These are phyloP conservation scores for Globodera ellingtonae DNA, from an alignment of 1,140 invertebrate species.

Conservation along the genomic window DNA sequence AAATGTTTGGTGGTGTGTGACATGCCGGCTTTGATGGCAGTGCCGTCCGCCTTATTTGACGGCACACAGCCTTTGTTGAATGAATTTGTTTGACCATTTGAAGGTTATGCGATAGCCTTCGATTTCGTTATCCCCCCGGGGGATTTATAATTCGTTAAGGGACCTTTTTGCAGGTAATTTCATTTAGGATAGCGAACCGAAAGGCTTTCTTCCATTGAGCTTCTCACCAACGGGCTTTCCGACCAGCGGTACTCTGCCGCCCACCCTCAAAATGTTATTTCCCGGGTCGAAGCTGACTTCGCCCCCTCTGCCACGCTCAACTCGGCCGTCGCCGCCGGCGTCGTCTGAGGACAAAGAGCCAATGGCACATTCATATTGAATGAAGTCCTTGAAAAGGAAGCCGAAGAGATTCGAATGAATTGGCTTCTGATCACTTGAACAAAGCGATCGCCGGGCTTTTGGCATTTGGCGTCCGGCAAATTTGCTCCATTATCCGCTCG, in stretches of 20 bases:
- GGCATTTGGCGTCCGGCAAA: slow-evolving; percentile 30
- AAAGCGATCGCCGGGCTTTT: slow-evolving; percentile 33
- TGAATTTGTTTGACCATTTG: background rate
- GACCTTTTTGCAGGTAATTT: no score
- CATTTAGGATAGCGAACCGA: no score
- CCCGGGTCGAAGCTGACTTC: slow-evolving; percentile 34
- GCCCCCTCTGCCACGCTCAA: background rate
- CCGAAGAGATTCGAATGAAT: background rate
- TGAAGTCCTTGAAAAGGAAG: slow-evolving; percentile 19
- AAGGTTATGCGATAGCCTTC: no score
- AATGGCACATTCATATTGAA: slow-evolving; percentile 38
- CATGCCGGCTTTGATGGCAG: slow-evolving; percentile 36
- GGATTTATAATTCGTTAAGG: no score
- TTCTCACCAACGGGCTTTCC: slow-evolving; percentile 33
- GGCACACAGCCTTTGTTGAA: slow-evolving; percentile 38
- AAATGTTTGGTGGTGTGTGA: slow-evolving; percentile 37
- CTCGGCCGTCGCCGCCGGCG: slow-evolving; percentile 4
- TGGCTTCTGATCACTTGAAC: slow-evolving; percentile 18
- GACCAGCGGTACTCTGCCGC: slow-evolving; percentile 11
- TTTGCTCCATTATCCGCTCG: background rate
- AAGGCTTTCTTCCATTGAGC: background rate
- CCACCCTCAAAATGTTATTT: background rate
- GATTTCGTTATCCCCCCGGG: no score
- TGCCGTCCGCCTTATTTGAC: slow-evolving; percentile 33
- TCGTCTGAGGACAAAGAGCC: background rate